Conservation (phyloP, 2,797 vertebrate genomes). For the Sorex maritimensis region DNA sequence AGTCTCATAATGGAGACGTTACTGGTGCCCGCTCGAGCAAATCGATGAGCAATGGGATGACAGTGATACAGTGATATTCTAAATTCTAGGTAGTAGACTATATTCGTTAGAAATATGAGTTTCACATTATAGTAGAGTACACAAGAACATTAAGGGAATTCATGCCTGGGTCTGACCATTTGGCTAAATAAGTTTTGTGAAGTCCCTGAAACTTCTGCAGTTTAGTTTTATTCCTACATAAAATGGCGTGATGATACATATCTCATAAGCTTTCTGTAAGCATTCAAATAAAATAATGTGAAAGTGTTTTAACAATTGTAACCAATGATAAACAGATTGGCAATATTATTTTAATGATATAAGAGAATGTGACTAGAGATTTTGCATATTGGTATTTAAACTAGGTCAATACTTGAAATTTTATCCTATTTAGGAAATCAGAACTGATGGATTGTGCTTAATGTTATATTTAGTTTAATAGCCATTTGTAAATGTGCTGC, state of each 20-base stretch:
- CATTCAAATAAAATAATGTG: slow-evolving; percentile 51
- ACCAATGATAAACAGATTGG: slow-evolving; percentile 19
- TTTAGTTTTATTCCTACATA: slow-evolving; percentile 48
- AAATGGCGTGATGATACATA: slow-evolving; percentile 7
- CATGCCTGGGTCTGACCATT: not conserved
- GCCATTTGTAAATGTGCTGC: slow-evolving; percentile 73
- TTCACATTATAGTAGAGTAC: not conserved
- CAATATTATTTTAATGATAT: slow-evolving; percentile 32
- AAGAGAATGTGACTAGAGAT: slow-evolving; percentile 69
- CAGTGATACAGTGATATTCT: not conserved
- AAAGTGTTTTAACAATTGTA: slow-evolving; percentile 48
- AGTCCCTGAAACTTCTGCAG: not conserved
- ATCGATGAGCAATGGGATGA: too few relatives aligned
- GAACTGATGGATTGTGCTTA: slow-evolving; percentile 65
- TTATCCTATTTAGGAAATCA: slow-evolving; percentile 71
- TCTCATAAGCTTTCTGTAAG: slow-evolving; percentile 40
- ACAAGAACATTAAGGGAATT: slow-evolving; percentile 6
- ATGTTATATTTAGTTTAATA: slow-evolving; percentile 72
- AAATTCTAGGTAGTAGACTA: slow-evolving; percentile 50
- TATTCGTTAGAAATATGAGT: not conserved
- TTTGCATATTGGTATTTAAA: slow-evolving; percentile 78
- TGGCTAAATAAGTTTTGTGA: not conserved
- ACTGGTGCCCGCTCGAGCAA: too few relatives aligned
- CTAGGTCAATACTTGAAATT: slow-evolving; percentile 75
- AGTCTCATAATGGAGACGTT: too few relatives aligned